Percentiles rank a stretch among this genome's conserved stretches.
These are phyloP conservation scores for Sitta carolinensis DNA, from an alignment of 2,797 vertebrate species.

Conservation along the genomic window DNA sequence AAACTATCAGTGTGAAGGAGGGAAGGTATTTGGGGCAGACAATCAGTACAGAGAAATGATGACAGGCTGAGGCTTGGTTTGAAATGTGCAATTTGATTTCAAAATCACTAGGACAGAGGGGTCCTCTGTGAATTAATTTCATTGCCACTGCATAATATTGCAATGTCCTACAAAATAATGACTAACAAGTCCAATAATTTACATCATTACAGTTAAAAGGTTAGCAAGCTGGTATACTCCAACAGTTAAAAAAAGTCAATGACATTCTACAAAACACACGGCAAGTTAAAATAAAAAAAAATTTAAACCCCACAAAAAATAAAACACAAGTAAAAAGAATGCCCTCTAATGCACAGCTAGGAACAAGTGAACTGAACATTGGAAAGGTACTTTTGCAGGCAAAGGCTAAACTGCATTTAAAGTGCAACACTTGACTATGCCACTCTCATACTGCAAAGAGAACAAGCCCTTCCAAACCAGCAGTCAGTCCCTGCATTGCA, in stretches of 20 bases:
- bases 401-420: constrained; percentile 75
- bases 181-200: constrained; percentile 32
- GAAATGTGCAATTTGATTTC: constrained; percentile 51
- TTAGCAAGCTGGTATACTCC: constrained; percentile 14
- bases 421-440: constrained; percentile 76
- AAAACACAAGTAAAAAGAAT: constrained; percentile 45
- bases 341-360: constrained; percentile 71
- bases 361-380: constrained; percentile 72
- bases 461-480: constrained; percentile 68
- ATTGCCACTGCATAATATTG: constrained; percentile 15
- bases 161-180: constrained; percentile 44
- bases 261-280: constrained; percentile 28
- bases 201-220: constrained; percentile 19
- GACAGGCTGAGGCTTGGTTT: constrained; percentile 9
- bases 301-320: not conserved
- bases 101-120: not conserved
- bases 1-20: not conserved
- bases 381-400: constrained; percentile 72
- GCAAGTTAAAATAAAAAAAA: not conserved
- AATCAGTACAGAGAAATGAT: not conserved
- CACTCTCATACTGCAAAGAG: constrained; percentile 60
- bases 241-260: constrained; percentile 7
- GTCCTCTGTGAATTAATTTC: constrained; percentile 27
- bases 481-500: constrained; percentile 75
- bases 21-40: not conserved